A percentile compares a stretch with the other conserved stretches of the same genome.
Conservation (phyloP, 2,888 invertebrate genomes). For the Tetanocera ferruginea region DNA sequence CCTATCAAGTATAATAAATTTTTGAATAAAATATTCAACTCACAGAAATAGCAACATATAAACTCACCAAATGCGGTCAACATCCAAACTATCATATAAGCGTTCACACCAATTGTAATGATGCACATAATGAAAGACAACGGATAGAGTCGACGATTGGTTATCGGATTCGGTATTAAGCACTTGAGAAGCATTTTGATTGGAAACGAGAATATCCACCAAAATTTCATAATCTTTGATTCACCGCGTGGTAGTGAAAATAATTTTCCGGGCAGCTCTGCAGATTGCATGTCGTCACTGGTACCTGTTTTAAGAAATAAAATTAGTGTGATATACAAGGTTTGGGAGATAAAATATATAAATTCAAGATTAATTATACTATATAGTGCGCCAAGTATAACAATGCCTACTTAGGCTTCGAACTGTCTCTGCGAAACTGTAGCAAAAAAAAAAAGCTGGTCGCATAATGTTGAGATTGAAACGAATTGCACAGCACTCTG, state of each 20-base stretch:
- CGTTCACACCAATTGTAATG: conserved; percentile 86
- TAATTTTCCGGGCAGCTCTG: conserved; percentile 62
- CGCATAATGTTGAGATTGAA: too few relatives aligned
- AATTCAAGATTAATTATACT: too few relatives aligned
- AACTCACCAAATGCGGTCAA: conserved; percentile 84
- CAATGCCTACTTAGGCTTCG: too few relatives aligned
- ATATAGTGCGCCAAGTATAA: too few relatives aligned
- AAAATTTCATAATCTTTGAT: conserved; percentile 61
- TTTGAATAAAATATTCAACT: background rate
- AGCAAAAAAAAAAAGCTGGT: too few relatives aligned
- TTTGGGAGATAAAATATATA: too few relatives aligned
- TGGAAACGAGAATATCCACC: conserved; percentile 83
- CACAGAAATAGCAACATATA: background rate
- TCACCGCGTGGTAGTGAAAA: conserved; percentile 70
- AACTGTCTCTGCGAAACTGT: too few relatives aligned
- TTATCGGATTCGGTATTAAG: conserved; percentile 80
- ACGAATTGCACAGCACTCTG: too few relatives aligned
- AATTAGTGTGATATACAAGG: too few relatives aligned
- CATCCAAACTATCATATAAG: conserved; percentile 94
- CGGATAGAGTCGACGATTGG: conserved; percentile 77
- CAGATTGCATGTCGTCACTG: conserved; percentile 53
- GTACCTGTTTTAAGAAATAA: conserved; percentile 52
- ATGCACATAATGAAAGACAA: conserved; percentile 88
- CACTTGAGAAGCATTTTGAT: conserved; percentile 76
- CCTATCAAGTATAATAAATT: conserved; percentile 70